Evolutionary conservation across 2,888 invertebrate genomes (phyloP).

Genomic region (Drosophila paranaensis): DNA sequence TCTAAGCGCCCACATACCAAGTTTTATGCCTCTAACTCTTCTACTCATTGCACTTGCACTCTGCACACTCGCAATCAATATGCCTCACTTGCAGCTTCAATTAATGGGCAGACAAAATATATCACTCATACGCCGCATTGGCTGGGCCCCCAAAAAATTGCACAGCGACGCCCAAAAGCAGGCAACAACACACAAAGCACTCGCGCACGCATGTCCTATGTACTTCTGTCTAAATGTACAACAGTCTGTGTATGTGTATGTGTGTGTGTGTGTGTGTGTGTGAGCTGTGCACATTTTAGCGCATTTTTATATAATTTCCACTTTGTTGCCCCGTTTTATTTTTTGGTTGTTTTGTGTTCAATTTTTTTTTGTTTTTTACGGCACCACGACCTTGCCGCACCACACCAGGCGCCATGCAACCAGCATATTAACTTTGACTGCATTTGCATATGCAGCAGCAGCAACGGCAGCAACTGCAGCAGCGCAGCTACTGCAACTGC

Average conservation of each 20-base stretch:
- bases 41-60: too few relatives aligned
- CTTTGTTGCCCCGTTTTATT: conserved; percentile 67
- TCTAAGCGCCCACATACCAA: neutral
- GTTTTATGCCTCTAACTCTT: neutral
- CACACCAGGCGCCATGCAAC: conserved; percentile 51
- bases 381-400: conserved; percentile 73
- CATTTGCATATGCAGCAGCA: conserved; percentile 26
- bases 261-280: conserved; percentile 27
- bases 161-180: conserved; percentile 64
- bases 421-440: conserved; percentile 66
- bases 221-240: conserved; percentile 22
- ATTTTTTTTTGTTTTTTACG: conserved; percentile 38
- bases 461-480: conserved; percentile 29
- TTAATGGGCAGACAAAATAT: conserved; percentile 3
- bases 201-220: conserved; percentile 20
- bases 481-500: conserved; percentile 24
- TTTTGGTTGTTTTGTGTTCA: conserved; percentile 74
- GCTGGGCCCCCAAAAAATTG: conserved; percentile 55
- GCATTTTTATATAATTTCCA: conserved; percentile 80
- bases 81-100: neutral
- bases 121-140: conserved; percentile 47
- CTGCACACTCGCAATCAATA: neutral
- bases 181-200: conserved; percentile 50
- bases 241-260: neutral
- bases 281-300: conserved; percentile 67